Evolutionary conservation across 2,797 vertebrate genomes (phyloP), one percentile per base, ranked within the genome.

Genomic region (Pteropus rufus): DNA sequence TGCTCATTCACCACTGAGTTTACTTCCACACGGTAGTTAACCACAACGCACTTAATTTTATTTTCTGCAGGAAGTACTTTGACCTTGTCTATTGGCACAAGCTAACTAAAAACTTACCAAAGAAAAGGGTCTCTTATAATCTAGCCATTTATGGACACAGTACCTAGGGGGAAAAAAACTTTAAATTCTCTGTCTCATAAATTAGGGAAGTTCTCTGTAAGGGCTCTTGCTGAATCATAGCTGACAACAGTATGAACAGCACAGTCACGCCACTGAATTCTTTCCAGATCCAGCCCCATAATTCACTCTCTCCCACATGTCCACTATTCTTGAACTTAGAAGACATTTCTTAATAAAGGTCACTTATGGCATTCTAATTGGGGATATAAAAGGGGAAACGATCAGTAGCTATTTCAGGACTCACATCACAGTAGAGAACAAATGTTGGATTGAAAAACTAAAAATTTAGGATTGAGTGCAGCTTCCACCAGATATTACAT

Each of bases 81-180:
- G 62, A 80, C 64, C n/a, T 72, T 84, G 52, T 92, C 34, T 87
- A 81, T 94, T 95, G 67, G 94, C 44, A 85, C 54, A 87, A 73
- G 76, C 72, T 93, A 96, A 88, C n/a, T 90, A 65, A 88, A 90
- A 97, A 93, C 89, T 79, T 89, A 80, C 75, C 82, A 96, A 73
- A 81, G 94, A 46, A 64, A 93, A 96, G 8, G n/a, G 36, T 87
- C 75, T 21, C 75, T 39, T 79, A 60, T 54, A 84, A 86, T 77
- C 89, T 93, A 69, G 56, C 95, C 96, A 97, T 93, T 96, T 96
- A 97, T 94, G 95, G 93, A 69, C 36, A 92, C 3, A 84, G 39
- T 49, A 75, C 80, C 94, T 82, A 52, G 56, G 23, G 11, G 23
- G 19, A 31, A 54, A 65, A 89, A 26, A 34, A 62, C 31, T 94